Evolutionary conservation across 2,888 invertebrate genomes (phyloP), one percentile per base, ranked within the genome.

Genomic region (Subacronicta megacephala): DNA sequence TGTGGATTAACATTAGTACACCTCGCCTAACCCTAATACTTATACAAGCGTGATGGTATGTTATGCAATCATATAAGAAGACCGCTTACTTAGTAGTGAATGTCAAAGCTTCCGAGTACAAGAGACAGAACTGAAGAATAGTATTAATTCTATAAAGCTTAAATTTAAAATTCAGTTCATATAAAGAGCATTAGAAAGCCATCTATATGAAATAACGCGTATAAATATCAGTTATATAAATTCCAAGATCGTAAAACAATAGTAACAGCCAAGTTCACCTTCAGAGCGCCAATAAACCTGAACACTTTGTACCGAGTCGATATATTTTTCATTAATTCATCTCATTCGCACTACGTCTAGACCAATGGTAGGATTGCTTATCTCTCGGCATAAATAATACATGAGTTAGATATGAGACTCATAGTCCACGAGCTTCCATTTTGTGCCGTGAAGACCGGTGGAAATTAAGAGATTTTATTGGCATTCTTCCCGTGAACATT

Each of bases 391-490:
- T 92, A 87, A 90, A 92, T 92, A 89, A 90, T 83, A 90, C 90
- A 92, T 92, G 89, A 92, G 86, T 81, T 85, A 82, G 85, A 90
- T 90, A 89, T 89, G 85, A 87, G 85, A 85, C 81, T n/a, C n/a
- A 55, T 49, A 75, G 60, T 68, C 81, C 74, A 81, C 81, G 72
- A 79, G 80, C 81, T 86, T 86, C 84, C 83, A 85, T 88, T 87
- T 85, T 86, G 83, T 81, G 78, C 80, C 85, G 83, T 81, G 78
- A 80, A 76, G 83, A 78, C 83, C 81, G 87, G 84, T 84, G 83
- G 82, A 90, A 90, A 91, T 91, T 90, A 91, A 90, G 86, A 81
- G 83, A 86, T 87, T 86, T 87, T 89, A 92, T 90, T 92, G 90
- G 91, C 91, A 88, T 85, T 82, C 81, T 85, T 91, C 90, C 90